Evolutionary conservation across 2,888 invertebrate species (phyloP).

Genomic region (Troides helena): DNA sequence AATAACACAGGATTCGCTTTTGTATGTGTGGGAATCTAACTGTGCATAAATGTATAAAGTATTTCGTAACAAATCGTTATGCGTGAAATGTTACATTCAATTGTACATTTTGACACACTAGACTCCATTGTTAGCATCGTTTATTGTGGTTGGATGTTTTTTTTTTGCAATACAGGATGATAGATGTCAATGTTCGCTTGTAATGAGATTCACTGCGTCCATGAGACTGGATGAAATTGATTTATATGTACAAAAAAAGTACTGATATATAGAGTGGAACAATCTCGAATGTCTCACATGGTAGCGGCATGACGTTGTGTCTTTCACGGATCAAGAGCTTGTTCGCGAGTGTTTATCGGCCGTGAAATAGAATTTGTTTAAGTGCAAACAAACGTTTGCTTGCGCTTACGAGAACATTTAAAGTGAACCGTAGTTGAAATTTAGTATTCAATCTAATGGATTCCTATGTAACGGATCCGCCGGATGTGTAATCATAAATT

Average conservation of each 20-base stretch:
- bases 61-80: constrained; percentile 28
- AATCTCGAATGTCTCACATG: constrained; percentile 38
- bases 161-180: constrained; percentile 63
- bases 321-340: constrained; percentile 36
- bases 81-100: constrained; percentile 33
- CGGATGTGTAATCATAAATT: constrained; percentile 34
- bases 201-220: constrained; percentile 68
- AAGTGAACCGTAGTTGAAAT: not conserved
- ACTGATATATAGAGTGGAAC: constrained; percentile 17
- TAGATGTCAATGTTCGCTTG: constrained; percentile 71
- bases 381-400: constrained; percentile 23
- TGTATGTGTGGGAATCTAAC: constrained; percentile 1
- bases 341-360: constrained; percentile 42
- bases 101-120: constrained; percentile 18
- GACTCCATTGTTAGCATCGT: constrained; percentile 33
- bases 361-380: constrained; percentile 45
- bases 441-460: not conserved
- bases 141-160: constrained; percentile 42
- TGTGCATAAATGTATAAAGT: constrained; percentile 15
- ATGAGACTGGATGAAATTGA: constrained; percentile 66
- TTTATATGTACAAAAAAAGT: constrained; percentile 47
- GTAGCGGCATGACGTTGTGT: constrained; percentile 34
- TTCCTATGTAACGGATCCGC: not conserved
- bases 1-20: constrained; percentile 1
- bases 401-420: not conserved